A percentile compares a stretch with the other conserved stretches of the same genome.
Evolutionary conservation across 2,888 invertebrate genomes (phyloP).

Genomic region (Conistra vaccinii): DNA sequence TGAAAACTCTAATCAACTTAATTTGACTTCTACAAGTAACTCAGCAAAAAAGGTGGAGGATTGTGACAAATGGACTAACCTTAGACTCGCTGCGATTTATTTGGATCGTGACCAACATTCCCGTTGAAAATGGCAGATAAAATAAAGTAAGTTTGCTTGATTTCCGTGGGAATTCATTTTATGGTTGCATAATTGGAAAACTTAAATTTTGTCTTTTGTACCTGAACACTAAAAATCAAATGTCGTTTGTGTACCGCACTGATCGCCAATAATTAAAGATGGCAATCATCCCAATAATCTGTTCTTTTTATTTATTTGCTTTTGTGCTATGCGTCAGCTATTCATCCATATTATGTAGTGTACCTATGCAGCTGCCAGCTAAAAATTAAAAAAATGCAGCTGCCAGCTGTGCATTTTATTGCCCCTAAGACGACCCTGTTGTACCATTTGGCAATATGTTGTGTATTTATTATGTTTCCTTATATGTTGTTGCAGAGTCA

Average conservation of each 20-base stretch:
- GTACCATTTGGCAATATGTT: not conserved
- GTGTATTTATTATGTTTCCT: not conserved
- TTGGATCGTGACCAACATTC: conserved; percentile 45
- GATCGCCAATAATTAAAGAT: conserved; percentile 36
- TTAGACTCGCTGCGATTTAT: conserved; percentile 42
- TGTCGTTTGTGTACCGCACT: not conserved
- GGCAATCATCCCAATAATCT: conserved; percentile 26
- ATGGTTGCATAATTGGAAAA: not conserved
- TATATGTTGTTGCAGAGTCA: conserved; percentile 79
- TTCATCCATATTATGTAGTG: not conserved
- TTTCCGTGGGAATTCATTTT: not conserved
- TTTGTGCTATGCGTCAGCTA: not conserved
- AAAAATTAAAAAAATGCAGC: not conserved
- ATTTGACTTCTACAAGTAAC: conserved; percentile 13
- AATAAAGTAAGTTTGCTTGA: conserved; percentile 78
- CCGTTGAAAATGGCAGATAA: conserved; percentile 80
- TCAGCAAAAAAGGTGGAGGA: not conserved
- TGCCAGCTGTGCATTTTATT: not conserved
- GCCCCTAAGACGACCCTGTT: not conserved
- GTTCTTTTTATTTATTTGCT: not conserved
- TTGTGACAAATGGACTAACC: conserved; percentile 66
- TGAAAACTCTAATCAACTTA: not conserved
- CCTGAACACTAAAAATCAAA: not conserved
- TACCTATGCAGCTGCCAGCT: not conserved
- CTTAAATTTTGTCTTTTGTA: not conserved